Base-by-base conservation (phyloP, 2,888 invertebrate species). In the Lepidochrysops patricia region DNA sequence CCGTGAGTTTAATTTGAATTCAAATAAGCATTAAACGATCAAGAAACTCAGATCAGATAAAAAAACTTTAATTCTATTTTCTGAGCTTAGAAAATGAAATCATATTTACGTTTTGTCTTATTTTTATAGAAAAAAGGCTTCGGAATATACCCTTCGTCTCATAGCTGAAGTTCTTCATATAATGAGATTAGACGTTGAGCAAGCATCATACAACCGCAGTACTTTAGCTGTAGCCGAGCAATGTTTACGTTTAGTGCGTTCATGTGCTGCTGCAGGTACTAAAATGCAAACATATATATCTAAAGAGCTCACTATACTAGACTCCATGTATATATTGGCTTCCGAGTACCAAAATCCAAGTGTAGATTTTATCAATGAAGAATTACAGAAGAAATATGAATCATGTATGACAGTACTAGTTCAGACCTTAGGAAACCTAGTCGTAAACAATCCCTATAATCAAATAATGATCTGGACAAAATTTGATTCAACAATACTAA, bases 391-490 rank as follows among this genome's bases (percentile, higher is more conserved):
- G 64, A 84, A 85, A 70, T 84, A 82, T 70, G 86, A 89, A 64
- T 76, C 83, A 0, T 90, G 90, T 66, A 83, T 91, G 80, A 87
- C 86, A 43, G 81, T 91, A 15, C 79, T 91, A 3, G 79, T 91
- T 60, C 92, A 92, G 71, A 90, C 91, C 9, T 68, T 91, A 60
- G 91, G 91, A 29, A 92, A 92, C 69, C 72, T 91, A 62, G 87
- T 91, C 6, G 90, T 91, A 0, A 89, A 90, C 62, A 91, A 91
- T 73, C 83, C 86, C 0, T 83, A 82, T 60, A 90, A 90, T 66
- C 89, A 90, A 75, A 83, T 83, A 5, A 88, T 89, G 72, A 86
- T 91, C 63, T 90, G 90, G 90, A 83, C 83, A 60, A 87, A 89
- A 71, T 91, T 91, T 71, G 87, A 88, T 69, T 71, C 85, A 3